Evolutionary conservation across 2,888 invertebrate genomes (phyloP).

Genomic region (Nomada lathburiana): DNA sequence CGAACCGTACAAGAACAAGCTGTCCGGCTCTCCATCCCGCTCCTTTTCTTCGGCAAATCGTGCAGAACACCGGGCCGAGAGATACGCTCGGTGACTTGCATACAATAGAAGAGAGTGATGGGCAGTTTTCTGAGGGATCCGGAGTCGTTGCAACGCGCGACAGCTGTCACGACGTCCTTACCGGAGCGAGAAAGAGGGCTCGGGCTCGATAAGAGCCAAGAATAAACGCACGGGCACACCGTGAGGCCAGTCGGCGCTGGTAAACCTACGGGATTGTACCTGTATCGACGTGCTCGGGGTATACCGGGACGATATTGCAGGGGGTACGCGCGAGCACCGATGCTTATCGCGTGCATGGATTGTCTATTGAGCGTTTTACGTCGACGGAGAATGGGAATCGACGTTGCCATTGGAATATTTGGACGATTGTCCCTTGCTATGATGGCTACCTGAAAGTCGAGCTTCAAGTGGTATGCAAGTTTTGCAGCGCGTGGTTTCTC

Average conservation of each 20-base stretch:
- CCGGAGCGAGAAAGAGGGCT: constrained; percentile 23
- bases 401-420: not conserved
- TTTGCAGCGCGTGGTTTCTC: no score
- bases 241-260: constrained; percentile 15
- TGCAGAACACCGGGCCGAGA: constrained; percentile 54
- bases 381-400: not conserved
- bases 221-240: constrained; percentile 45
- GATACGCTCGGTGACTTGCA: constrained; percentile 67
- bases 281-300: constrained; percentile 32
- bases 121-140: constrained; percentile 72
- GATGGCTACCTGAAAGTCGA: no score
- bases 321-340: not conserved
- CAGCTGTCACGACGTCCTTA: constrained; percentile 72
- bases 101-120: constrained; percentile 76
- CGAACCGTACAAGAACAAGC: not conserved
- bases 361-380: not conserved
- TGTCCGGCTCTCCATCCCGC: constrained; percentile 2
- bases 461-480: no score
- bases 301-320: constrained; percentile 12
- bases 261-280: constrained; percentile 31
- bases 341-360: not conserved
- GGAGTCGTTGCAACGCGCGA: constrained; percentile 70
- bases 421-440: no score
- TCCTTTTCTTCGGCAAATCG: constrained; percentile 48
- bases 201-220: constrained; percentile 53